These are phyloP conservation scores for Liodrosophila aerea DNA, from an alignment of 2,888 invertebrate species.

Conservation along the genomic window DNA sequence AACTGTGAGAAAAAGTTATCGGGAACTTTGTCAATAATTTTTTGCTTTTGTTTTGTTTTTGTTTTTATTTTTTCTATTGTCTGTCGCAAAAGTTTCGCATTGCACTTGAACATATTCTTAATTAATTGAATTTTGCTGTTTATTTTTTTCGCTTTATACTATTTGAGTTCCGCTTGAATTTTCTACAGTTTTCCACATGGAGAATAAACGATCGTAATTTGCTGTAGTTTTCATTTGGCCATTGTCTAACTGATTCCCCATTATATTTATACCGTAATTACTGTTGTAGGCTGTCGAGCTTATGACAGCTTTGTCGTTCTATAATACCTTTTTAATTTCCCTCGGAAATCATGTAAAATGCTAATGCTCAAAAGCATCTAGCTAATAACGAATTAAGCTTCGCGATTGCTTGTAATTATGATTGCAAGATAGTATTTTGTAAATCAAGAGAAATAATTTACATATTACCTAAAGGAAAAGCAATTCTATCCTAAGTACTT, in stretches of 20 bases:
- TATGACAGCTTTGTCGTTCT: conserved; percentile 32
- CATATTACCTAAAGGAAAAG: no score
- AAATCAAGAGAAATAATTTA: no score
- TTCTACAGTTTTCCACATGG: conserved; percentile 27
- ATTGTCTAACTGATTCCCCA: conserved; percentile 33
- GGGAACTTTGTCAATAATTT: conserved; percentile 19
- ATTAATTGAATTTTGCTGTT: conserved; percentile 52
- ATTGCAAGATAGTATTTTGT: no score
- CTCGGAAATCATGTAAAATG: background rate
- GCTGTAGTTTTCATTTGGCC: conserved; percentile 12
- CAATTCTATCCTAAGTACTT: no score
- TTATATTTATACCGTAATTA: conserved; percentile 37
- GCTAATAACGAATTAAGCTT: no score
- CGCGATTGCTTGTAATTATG: no score
- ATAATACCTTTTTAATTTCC: background rate
- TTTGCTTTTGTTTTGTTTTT: conserved; percentile 1
- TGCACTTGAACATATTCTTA: conserved; percentile 50
- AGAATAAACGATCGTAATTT: conserved; percentile 39
- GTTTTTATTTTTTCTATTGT: conserved; percentile 34
- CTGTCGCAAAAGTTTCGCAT: conserved; percentile 40
- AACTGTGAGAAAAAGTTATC: conserved; percentile 38
- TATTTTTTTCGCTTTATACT: conserved; percentile 27
- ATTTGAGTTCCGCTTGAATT: conserved; percentile 11
- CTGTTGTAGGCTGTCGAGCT: conserved; percentile 13
- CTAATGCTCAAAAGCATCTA: background rate